Evolutionary conservation across 2,797 vertebrate genomes (phyloP).

Genomic region (Sebastes oblongus): DNA sequence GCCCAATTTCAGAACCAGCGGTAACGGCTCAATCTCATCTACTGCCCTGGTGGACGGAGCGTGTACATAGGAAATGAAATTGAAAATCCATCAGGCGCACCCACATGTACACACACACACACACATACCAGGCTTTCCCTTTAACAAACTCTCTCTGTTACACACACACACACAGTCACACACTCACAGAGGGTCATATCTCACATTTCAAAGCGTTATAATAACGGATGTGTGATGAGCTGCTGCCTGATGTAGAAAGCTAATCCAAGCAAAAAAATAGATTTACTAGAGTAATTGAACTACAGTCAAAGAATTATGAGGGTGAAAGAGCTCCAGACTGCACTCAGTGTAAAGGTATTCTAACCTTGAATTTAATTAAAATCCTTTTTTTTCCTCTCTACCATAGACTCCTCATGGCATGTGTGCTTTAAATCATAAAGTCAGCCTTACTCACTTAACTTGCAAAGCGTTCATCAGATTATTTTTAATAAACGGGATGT

Average conservation of each 20-base stretch:
- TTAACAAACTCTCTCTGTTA: slow-evolving; percentile 30
- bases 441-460: slow-evolving; percentile 2
- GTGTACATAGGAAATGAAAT: slow-evolving; percentile 76
- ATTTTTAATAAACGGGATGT: background rate
- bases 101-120: slow-evolving; percentile 29
- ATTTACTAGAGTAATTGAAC: slow-evolving; percentile 76
- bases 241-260: slow-evolving; percentile 70
- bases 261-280: slow-evolving; percentile 76
- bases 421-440: slow-evolving; percentile 34
- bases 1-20: slow-evolving; percentile 77
- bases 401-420: background rate
- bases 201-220: slow-evolving; percentile 73
- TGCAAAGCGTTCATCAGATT: background rate
- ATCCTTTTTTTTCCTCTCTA: slow-evolving; percentile 18
- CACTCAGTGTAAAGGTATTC: slow-evolving; percentile 59
- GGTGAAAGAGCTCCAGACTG: slow-evolving; percentile 41
- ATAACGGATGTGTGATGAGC: slow-evolving; percentile 72
- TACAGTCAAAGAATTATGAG: slow-evolving; percentile 63
- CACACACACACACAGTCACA: slow-evolving; percentile 22
- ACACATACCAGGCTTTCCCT: slow-evolving; percentile 33
- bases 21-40: slow-evolving; percentile 79
- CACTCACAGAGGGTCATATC: slow-evolving; percentile 51
- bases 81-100: slow-evolving; percentile 75
- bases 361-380: slow-evolving; percentile 75
- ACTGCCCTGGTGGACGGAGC: slow-evolving; percentile 66